Conservation (phyloP, 2,797 vertebrate species). For the Syndactyla subalaris region DNA sequence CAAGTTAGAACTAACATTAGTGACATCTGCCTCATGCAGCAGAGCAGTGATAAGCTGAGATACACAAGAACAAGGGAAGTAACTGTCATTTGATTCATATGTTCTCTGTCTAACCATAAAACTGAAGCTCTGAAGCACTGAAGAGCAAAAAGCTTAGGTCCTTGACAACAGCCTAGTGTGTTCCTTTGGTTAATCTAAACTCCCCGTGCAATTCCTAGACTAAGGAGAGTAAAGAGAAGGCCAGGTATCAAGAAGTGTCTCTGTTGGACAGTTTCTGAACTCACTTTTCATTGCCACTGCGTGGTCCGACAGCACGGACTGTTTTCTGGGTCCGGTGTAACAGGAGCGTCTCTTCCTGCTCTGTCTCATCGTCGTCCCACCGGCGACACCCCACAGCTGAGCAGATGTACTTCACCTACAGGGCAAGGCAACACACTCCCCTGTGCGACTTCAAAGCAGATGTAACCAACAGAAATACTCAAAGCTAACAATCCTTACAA, state of each 20-base stretch:
- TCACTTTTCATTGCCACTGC: constrained; percentile 94
- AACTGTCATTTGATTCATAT: neutral
- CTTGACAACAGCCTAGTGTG: neutral
- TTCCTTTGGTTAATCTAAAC: neutral
- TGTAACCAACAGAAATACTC: neutral
- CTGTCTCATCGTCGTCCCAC: constrained; percentile 88
- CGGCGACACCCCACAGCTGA: constrained; percentile 92
- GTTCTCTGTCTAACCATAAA: neutral
- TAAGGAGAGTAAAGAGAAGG: neutral
- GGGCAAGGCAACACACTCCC: neutral
- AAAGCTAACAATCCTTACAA: neutral
- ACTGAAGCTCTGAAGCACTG: neutral
- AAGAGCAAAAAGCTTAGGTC: neutral
- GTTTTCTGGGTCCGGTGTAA: constrained; percentile 97
- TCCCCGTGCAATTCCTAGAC: neutral
- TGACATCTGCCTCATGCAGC: neutral
- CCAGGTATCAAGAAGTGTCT: rapidly evolving
- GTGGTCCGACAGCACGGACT: constrained; percentile 92
- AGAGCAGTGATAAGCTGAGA: neutral
- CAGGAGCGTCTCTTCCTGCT: constrained; percentile 89
- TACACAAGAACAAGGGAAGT: neutral
- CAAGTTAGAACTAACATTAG: neutral
- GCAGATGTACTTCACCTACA: constrained; percentile 94
- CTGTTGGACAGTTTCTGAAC: neutral
- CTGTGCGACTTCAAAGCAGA: neutral